phyloP scores from a whole-genome alignment of 2,888 invertebrate species.

The Chalcis sispes region DNA sequence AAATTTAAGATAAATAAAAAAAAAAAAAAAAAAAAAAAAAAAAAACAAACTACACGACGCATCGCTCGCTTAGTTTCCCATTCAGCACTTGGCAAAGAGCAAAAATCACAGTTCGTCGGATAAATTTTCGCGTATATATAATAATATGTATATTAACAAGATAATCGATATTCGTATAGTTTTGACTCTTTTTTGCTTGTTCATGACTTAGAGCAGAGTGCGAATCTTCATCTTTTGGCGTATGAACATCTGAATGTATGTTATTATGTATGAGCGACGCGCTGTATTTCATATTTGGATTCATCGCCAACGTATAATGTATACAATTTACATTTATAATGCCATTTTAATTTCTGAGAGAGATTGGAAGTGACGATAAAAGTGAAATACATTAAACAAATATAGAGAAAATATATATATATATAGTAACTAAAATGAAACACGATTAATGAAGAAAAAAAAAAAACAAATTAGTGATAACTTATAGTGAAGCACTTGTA shows the following conservation, averaged over 20 bases:
- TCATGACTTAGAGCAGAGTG: constrained; percentile 52
- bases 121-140: constrained; percentile 29
- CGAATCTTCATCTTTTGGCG: constrained; percentile 28
- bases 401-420: constrained; percentile 29
- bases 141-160: constrained; percentile 11
- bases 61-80: constrained; percentile 39
- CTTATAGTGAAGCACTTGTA: constrained; percentile 13
- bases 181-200: constrained; percentile 31
- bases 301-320: constrained; percentile 24
- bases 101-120: constrained; percentile 50
- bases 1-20: no score
- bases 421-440: constrained; percentile 29
- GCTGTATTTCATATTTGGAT: constrained; percentile 32
- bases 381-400: constrained; percentile 8
- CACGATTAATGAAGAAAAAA: constrained; percentile 30
- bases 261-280: constrained; percentile 35
- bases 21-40: constrained; percentile 14
- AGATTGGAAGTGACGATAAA: constrained; percentile 2
- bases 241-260: no score
- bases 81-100: constrained; percentile 48
- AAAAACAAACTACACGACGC: constrained; percentile 19
- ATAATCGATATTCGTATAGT: no score
- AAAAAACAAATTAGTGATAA: constrained; percentile 32
- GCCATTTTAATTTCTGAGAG: neutral
- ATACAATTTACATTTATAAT: constrained; percentile 39